These are phyloP conservation scores for Eurytemora carolleeae DNA, from an alignment of 1,140 invertebrate genomes.

Conservation along the genomic window DNA sequence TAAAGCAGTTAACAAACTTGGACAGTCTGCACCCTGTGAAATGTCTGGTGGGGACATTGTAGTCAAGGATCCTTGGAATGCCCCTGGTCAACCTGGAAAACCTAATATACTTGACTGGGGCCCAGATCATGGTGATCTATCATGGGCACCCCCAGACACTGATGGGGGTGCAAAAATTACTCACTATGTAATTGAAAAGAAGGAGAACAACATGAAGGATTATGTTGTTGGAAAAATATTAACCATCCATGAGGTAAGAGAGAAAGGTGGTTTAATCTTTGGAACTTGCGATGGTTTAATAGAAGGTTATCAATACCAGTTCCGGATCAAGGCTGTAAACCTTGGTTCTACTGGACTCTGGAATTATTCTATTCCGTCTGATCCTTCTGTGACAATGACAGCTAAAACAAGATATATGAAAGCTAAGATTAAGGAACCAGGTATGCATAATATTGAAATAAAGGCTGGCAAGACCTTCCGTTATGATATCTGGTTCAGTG, in stretches of 20 bases:
- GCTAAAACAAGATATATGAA: slow-evolving; percentile 70
- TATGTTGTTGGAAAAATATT: slow-evolving; percentile 49
- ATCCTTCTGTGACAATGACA: slow-evolving; percentile 77
- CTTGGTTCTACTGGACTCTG: slow-evolving; percentile 81
- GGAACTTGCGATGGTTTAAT: slow-evolving; percentile 53
- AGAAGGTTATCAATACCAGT: slow-evolving; percentile 88
- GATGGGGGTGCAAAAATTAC: slow-evolving; percentile 88
- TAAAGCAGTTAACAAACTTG: slow-evolving; percentile 75
- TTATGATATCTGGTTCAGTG: slow-evolving; percentile 80
- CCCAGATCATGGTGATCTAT: slow-evolving; percentile 77
- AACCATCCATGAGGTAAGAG: slow-evolving; percentile 62
- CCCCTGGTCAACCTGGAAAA: slow-evolving; percentile 71
- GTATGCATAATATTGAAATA: slow-evolving; percentile 59
- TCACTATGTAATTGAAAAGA: slow-evolving; percentile 76
- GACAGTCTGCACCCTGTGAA: slow-evolving; percentile 64
- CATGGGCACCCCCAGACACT: slow-evolving; percentile 61
- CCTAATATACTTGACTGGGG: slow-evolving; percentile 89
- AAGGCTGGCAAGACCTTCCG: slow-evolving; percentile 82
- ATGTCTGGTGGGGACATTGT: slow-evolving; percentile 62
- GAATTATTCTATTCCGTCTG: slow-evolving; percentile 74
- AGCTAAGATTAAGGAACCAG: slow-evolving; percentile 51
- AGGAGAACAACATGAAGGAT: slow-evolving; percentile 22
- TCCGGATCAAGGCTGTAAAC: slow-evolving; percentile 83
- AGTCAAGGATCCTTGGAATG: slow-evolving; percentile 97
- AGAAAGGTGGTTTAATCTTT: slow-evolving; percentile 46